Percentiles rank a stretch among this genome's conserved stretches.
phyloP scores from a whole-genome alignment of 2,888 invertebrate species.

The Nomada fucata region DNA sequence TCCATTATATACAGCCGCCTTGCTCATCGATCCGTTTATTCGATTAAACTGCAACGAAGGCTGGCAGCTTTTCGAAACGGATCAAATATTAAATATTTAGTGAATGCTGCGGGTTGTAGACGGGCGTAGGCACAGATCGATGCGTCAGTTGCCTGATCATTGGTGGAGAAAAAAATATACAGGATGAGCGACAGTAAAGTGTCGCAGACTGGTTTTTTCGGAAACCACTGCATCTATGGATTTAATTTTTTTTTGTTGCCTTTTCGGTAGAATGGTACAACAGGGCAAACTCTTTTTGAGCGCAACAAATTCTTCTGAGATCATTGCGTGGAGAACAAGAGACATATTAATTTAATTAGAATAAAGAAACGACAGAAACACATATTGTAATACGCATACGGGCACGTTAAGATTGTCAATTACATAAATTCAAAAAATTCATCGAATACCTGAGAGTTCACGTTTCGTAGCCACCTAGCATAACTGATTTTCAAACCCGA shows the following conservation, averaged over 20 bases:
- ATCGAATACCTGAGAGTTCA: neutral
- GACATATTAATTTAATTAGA: no score
- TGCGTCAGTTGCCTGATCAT: constrained; percentile 3
- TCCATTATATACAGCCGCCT: constrained; percentile 38
- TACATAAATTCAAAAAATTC: constrained; percentile 25
- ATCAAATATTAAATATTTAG: constrained; percentile 63
- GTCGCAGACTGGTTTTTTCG: no score
- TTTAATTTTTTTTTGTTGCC: no score
- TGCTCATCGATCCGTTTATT: constrained; percentile 64
- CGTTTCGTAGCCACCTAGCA: neutral
- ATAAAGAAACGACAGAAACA: neutral
- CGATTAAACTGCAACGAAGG: constrained; percentile 67
- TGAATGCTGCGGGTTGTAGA: neutral
- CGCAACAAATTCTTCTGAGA: no score
- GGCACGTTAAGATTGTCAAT: constrained; percentile 16
- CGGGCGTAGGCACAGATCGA: constrained; percentile 15
- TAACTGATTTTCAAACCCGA: constrained; percentile 6
- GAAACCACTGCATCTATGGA: no score
- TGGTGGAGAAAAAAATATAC: neutral
- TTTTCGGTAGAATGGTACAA: no score
- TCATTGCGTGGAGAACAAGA: no score
- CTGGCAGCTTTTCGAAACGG: constrained; percentile 53
- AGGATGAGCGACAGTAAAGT: neutral
- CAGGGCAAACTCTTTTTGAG: no score
- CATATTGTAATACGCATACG: neutral